These are phyloP conservation scores for Andrena trimmerana DNA, from an alignment of 2,888 invertebrate genomes.

Conservation along the genomic window DNA sequence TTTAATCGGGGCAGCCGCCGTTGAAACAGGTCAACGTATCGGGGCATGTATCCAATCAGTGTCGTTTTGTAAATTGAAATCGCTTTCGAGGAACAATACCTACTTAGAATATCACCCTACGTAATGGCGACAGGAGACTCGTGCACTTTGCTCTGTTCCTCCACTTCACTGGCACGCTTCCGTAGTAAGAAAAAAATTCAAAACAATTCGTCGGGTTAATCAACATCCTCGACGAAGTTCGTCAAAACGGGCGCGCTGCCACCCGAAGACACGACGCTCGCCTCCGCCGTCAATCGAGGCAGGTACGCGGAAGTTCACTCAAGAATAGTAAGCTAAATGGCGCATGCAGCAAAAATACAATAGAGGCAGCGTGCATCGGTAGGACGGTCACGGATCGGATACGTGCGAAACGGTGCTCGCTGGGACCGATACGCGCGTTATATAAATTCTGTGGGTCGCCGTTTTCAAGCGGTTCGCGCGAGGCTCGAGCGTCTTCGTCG, in stretches of 20 bases:
- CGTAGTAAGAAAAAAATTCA: no score
- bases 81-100: neutral
- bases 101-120: no score
- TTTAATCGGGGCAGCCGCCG: slow-evolving; percentile 10
- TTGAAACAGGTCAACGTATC: neutral
- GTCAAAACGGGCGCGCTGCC: slow-evolving; percentile 55
- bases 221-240: neutral
- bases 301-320: slow-evolving; percentile 83
- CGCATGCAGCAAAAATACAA: slow-evolving; percentile 72
- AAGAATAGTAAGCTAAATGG: slow-evolving; percentile 81
- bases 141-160: no score
- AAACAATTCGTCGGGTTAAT: neutral
- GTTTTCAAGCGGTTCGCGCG: slow-evolving; percentile 44
- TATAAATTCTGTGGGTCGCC: slow-evolving; percentile 56
- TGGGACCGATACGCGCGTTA: slow-evolving; percentile 47
- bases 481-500: slow-evolving; percentile 40
- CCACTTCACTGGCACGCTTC: no score
- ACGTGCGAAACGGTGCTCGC: slow-evolving; percentile 81
- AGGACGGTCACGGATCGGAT: slow-evolving; percentile 81
- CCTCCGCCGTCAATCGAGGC: slow-evolving; percentile 75
- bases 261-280: slow-evolving; percentile 43
- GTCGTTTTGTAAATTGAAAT: neutral
- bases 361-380: slow-evolving; percentile 72
- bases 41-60: neutral
- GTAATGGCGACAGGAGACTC: no score